phyloP scores from a whole-genome alignment of 2,888 invertebrate species.

The Diadegma fenestrale region DNA sequence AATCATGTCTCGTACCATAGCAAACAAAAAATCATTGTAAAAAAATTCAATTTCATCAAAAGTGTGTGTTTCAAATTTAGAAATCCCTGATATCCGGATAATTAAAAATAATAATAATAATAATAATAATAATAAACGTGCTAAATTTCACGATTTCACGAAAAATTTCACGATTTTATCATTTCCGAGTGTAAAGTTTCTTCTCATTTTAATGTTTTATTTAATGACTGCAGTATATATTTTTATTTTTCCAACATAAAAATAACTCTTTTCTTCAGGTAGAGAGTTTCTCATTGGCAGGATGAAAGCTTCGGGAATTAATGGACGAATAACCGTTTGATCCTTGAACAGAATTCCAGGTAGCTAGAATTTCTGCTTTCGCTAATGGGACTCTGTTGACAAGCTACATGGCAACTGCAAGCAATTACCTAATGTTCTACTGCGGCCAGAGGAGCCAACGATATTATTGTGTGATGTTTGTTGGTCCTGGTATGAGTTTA shows the following conservation, averaged over 20 bases:
- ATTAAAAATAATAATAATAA: not conserved
- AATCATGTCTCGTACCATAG: too few species aligned
- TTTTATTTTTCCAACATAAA: not conserved
- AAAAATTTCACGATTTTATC: not conserved
- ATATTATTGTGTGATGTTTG: not conserved
- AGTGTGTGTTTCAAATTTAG: not conserved
- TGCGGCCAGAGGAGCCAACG: slow-evolving; percentile 16
- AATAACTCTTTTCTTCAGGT: not conserved
- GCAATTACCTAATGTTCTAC: slow-evolving; percentile 65
- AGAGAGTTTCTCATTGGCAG: slow-evolving; percentile 7
- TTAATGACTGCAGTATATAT: not conserved
- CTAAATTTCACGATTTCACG: not conserved
- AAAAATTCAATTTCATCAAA: too few species aligned
- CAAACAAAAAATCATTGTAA: too few species aligned
- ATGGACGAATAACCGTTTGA: slow-evolving; percentile 63
- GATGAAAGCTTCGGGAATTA: slow-evolving; percentile 16
- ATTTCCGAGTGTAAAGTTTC: not conserved
- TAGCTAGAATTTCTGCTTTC: slow-evolving; percentile 30
- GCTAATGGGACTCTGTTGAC: slow-evolving; percentile 60
- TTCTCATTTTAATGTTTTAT: not conserved
- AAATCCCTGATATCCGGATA: not conserved
- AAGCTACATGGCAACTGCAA: slow-evolving; percentile 58
- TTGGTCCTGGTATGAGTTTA: slow-evolving; percentile 37
- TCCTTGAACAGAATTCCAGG: slow-evolving; percentile 46
- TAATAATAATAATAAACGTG: too few species aligned